Evolutionary conservation across 1,140 invertebrate genomes (phyloP), one percentile per base, ranked within the genome.

Genomic region (Scaptomyza montana): DNA sequence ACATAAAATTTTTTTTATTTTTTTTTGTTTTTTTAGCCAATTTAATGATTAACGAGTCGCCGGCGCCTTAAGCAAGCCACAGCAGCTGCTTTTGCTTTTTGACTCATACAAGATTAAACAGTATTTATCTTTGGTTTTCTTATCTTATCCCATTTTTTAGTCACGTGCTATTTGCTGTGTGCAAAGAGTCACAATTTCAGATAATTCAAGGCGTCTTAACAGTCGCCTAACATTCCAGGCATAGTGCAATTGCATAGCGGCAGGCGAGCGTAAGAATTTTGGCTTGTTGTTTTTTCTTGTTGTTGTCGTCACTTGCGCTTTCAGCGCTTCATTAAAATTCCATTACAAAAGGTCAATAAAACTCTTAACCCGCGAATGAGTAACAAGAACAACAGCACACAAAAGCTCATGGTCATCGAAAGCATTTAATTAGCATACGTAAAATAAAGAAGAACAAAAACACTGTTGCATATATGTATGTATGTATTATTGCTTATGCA

Each of bases 391-490:
- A 67, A 55, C 33, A 50, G 50, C 59, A 50, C 60, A 67, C 63
- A 54, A 71, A 75, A 75, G 60, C 85, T 87, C 84, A 87, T 87
- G 84, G 84, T 87, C 84, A 87, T 89, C 82, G 80, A 79, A 89
- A 89, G 79, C 77, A 84, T 84, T 87, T 89, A 89, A 87, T 87
- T 87, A 87, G 77, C 81, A 85, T 85, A 72, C 55, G 55, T 77
- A 13, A 46, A 77, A 70, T 33, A 77, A 73, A 70, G 45, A 51
- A 62, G 63, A 71, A 51, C 43, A 60, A 66, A 53, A 72, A 69
- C 45, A 69, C 39, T 16, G 13, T 46, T 55, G 54, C 61, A 68
- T 41, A 72, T 66, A 70, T 36, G 36, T 36, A 53, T 51, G 33
- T 55, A n/a, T 43, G 2, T n/a, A 1, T 16, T 16, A 16, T 16